phyloP scores from a whole-genome alignment of 30 jellyfish, hydroid and myxozoan genomes.

The Hydractinia symbiolongicarpus region DNA sequence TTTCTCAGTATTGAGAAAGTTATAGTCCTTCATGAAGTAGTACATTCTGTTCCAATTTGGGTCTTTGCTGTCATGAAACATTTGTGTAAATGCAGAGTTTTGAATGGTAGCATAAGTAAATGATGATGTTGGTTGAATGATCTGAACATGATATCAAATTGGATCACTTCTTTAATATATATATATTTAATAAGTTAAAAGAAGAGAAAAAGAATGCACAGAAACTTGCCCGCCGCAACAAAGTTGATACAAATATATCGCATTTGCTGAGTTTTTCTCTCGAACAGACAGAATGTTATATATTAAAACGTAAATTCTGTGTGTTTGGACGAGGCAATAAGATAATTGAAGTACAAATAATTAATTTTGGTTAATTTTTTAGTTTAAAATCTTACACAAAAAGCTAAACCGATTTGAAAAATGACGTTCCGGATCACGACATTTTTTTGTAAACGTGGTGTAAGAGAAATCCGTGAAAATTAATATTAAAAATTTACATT shows the following conservation, averaged over 20 bases:
- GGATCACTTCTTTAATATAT: not conserved
- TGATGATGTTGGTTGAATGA: slow-evolving; percentile 1
- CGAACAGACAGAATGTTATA: too few relatives aligned
- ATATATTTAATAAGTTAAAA: not conserved
- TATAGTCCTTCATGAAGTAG: slow-evolving; percentile 12
- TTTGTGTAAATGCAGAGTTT: slow-evolving; percentile 20
- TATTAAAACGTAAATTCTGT: too few relatives aligned
- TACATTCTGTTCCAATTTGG: slow-evolving; percentile 24
- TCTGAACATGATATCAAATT: not conserved
- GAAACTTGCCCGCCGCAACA: slow-evolving; percentile 4
- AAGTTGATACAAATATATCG: not conserved
- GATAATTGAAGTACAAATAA: too few relatives aligned
- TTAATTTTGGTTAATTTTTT: too few relatives aligned
- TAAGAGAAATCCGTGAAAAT: too few relatives aligned
- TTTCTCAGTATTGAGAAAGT: not conserved
- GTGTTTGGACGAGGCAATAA: too few relatives aligned
- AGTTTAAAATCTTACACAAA: too few relatives aligned
- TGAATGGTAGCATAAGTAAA: slow-evolving; percentile 9
- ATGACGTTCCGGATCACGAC: too few relatives aligned
- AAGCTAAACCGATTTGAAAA: too few relatives aligned
- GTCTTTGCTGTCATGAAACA: slow-evolving; percentile 19
- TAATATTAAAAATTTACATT: too few relatives aligned
- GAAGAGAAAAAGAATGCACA: not conserved
- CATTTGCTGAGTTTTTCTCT: too few relatives aligned
- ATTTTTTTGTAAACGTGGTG: too few relatives aligned